phyloP scores from a whole-genome alignment of 1,140 invertebrate genomes.

The Dendrolimus punctatus region DNA sequence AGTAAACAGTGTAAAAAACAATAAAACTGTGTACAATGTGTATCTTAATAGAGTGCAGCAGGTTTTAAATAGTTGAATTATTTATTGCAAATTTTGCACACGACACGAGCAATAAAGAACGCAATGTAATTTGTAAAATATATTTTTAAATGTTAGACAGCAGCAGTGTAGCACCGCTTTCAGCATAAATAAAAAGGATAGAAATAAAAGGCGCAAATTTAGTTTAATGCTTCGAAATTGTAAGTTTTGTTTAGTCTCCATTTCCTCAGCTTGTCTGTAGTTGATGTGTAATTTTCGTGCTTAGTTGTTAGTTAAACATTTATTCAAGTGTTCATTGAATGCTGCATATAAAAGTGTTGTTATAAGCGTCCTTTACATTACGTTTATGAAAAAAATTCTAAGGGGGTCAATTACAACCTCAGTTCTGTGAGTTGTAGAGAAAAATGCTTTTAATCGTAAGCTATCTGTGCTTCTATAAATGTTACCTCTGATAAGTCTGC shows the following conservation, averaged over 20 bases:
- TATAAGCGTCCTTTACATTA: too few species aligned
- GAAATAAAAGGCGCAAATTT: constrained; percentile 24
- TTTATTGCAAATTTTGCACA: constrained; percentile 55
- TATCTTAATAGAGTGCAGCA: constrained; percentile 38
- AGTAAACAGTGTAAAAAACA: constrained; percentile 2
- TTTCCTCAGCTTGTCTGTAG: background rate
- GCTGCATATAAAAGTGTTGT: too few species aligned
- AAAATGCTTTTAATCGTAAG: too few species aligned
- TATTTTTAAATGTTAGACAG: constrained; percentile 31
- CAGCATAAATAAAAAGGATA: constrained; percentile 26
- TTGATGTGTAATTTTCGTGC: too few species aligned
- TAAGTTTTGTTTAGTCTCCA: constrained; percentile 27
- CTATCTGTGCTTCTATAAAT: too few species aligned
- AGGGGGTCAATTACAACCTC: too few species aligned
- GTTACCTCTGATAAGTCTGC: too few species aligned
- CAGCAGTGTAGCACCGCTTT: constrained; percentile 52
- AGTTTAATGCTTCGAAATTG: constrained; percentile 48
- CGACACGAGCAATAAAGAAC: constrained; percentile 56
- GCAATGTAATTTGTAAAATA: constrained; percentile 64
- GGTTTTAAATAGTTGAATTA: constrained; percentile 56
- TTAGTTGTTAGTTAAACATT: too few species aligned
- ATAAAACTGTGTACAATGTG: constrained; percentile 21
- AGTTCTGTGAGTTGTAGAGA: too few species aligned
- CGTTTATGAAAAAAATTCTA: too few species aligned
- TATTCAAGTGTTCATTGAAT: too few species aligned